Conservation (phyloP, 2,113 vertebrate genomes). For the Gobio gobio region DNA sequence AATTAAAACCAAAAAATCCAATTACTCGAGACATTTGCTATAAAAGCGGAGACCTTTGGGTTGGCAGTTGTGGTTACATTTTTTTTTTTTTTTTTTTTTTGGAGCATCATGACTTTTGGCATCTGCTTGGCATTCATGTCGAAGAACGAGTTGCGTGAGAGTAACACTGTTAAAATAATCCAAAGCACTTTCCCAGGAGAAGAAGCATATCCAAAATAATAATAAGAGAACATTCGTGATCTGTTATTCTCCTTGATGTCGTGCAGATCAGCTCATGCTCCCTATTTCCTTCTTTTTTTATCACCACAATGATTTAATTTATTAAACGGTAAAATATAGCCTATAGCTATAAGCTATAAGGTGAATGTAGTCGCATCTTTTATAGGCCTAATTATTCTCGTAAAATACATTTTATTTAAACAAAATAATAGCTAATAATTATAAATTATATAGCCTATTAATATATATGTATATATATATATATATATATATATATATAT, state of each 20-base stretch:
- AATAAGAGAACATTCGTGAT: constrained; percentile 18
- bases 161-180: constrained; percentile 39
- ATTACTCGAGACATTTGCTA: constrained; percentile 25
- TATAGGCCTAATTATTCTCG: neutral
- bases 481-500: neutral
- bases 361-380: too few relatives aligned
- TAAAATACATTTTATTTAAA: neutral
- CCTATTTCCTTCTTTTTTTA: neutral
- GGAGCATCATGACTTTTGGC: constrained; percentile 46
- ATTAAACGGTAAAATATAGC: neutral
- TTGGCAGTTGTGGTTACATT: constrained; percentile 27
- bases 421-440: too few relatives aligned
- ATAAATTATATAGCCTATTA: too few relatives aligned
- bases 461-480: too few relatives aligned
- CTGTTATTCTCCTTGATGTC: constrained; percentile 6
- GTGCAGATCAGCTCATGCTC: neutral
- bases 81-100: neutral
- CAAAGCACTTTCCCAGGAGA: constrained; percentile 20
- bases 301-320: neutral
- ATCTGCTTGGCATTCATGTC: constrained; percentile 55
- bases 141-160: constrained; percentile 52
- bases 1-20: constrained; percentile 41
- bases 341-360: neutral
- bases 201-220: constrained; percentile 40
- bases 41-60: constrained; percentile 29